Conservation (phyloP, 2,797 vertebrate species). For the Neopelma chrysocephalum region DNA sequence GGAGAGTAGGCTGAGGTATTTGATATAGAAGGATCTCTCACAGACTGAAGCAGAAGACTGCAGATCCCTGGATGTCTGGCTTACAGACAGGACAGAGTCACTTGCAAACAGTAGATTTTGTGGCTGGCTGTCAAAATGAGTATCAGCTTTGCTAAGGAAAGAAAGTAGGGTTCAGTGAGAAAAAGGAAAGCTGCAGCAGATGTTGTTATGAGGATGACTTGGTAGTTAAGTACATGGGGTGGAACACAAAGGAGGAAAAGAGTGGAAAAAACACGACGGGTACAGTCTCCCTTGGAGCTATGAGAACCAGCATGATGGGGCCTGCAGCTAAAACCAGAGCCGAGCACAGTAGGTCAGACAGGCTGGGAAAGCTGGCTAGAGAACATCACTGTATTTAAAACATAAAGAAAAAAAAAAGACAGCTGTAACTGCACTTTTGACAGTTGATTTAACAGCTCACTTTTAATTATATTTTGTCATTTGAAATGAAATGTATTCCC, state of each 20-base stretch:
- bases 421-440: constrained; percentile 52
- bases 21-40: background rate
- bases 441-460: constrained; percentile 57
- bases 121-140: background rate
- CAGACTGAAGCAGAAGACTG: background rate
- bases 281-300: background rate
- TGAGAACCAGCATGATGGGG: background rate
- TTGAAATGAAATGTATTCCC: constrained; percentile 61
- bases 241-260: background rate
- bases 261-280: background rate
- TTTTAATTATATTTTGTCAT: constrained; percentile 72
- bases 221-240: background rate
- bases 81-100: background rate
- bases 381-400: background rate
- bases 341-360: background rate
- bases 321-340: background rate
- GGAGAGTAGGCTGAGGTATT: background rate
- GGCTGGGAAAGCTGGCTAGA: background rate
- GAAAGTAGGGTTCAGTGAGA: background rate
- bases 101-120: background rate
- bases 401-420: background rate
- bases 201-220: background rate
- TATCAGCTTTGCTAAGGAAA: background rate
- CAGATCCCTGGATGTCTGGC: background rate
- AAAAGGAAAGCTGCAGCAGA: background rate